Percentiles rank a stretch among this genome's conserved stretches.
Conservation (phyloP, 1,140 invertebrate species). For the Tetragnatha versicolor region DNA sequence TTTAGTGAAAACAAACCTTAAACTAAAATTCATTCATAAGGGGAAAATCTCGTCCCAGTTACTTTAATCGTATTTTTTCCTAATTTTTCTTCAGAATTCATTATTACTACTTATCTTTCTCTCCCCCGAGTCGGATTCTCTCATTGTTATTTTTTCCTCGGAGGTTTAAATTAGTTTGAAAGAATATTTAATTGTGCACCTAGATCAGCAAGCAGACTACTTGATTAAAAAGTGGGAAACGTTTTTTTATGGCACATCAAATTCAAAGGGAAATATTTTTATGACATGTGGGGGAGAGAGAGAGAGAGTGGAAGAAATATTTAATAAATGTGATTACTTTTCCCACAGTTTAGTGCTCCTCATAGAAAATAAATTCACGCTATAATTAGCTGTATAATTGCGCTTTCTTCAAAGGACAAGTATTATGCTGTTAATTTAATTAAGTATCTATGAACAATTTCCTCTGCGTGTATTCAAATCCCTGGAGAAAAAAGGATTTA, state of each 20-base stretch:
- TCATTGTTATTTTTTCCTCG: no score
- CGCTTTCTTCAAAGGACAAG: neutral
- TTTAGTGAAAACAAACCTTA: no score
- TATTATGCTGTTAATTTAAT: constrained; percentile 28
- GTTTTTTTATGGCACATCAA: neutral
- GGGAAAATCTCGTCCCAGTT: no score
- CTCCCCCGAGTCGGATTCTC: neutral
- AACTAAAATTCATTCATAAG: no score
- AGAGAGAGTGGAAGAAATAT: neutral
- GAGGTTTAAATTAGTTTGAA: constrained; percentile 16
- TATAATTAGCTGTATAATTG: constrained; percentile 12
- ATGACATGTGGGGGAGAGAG: neutral
- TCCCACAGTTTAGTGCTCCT: no score
- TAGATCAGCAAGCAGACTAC: neutral
- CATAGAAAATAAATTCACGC: neutral
- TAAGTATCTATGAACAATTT: constrained; percentile 14
- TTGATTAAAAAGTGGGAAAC: constrained; percentile 20
- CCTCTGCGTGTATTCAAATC: neutral
- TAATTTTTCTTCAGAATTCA: neutral
- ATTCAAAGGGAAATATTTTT: neutral
- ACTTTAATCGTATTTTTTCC: neutral
- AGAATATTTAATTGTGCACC: neutral
- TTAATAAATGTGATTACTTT: neutral
- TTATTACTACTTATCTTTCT: constrained; percentile 10
- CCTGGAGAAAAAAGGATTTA: neutral